Percentiles rank a stretch among this genome's conserved stretches.
These are phyloP conservation scores for Auanema freiburgensis DNA, from an alignment of 2,888 invertebrate species.

Conservation along the genomic window DNA sequence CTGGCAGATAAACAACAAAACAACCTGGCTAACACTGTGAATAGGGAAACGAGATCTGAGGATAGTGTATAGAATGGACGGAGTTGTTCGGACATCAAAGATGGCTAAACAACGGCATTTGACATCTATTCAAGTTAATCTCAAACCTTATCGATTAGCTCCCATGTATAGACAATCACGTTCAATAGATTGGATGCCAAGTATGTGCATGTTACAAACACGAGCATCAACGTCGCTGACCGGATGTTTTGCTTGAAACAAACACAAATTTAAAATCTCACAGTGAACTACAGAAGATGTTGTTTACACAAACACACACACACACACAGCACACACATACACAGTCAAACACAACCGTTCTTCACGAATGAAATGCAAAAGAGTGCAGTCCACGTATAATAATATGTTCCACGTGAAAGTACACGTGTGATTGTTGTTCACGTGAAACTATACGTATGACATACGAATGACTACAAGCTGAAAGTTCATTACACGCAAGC, in stretches of 20 bases:
- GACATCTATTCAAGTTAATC: not conserved
- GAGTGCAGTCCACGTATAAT: too few species aligned
- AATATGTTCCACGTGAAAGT: too few species aligned
- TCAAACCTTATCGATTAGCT: constrained; percentile 48
- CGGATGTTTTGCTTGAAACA: constrained; percentile 57
- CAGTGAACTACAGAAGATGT: constrained; percentile 3
- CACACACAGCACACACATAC: too few species aligned
- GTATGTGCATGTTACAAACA: constrained; percentile 57
- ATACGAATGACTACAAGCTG: too few species aligned
- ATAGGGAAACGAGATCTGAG: constrained; percentile 54
- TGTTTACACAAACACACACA: constrained; percentile 3
- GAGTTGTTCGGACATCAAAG: constrained; percentile 38
- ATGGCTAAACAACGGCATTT: constrained; percentile 22
- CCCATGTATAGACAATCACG: constrained; percentile 56
- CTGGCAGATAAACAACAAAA: not conserved
- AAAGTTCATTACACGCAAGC: too few species aligned
- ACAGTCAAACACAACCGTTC: too few species aligned
- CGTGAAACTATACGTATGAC: too few species aligned
- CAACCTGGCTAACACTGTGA: constrained; percentile 50
- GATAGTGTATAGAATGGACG: constrained; percentile 55
- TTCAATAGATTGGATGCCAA: constrained; percentile 56
- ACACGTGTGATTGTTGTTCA: too few species aligned
- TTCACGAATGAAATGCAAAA: too few species aligned
- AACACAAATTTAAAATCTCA: not conserved
- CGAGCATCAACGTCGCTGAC: constrained; percentile 59